Evolutionary conservation across 1,140 invertebrate genomes (phyloP).

Genomic region (Zophobas atratus): DNA sequence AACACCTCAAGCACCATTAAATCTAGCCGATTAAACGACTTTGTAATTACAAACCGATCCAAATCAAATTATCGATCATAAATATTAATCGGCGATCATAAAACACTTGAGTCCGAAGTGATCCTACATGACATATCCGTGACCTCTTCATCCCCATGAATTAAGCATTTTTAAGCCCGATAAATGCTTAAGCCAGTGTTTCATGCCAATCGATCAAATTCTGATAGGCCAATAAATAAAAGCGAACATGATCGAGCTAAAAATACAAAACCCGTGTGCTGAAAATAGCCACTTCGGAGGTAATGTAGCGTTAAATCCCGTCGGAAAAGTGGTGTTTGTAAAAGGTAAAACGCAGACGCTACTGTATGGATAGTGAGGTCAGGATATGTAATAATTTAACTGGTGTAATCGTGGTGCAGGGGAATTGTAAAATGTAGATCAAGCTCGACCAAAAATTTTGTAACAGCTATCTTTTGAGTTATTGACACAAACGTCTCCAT

Average conservation of each 20-base stretch:
- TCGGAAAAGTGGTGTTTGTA: slow-evolving; percentile 30
- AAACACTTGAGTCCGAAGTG: too few species aligned
- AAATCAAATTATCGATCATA: slow-evolving; percentile 1
- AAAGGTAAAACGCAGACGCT: slow-evolving; percentile 4
- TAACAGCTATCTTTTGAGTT: too few species aligned
- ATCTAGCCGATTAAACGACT: neutral
- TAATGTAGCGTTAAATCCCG: slow-evolving; percentile 59
- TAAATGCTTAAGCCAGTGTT: neutral
- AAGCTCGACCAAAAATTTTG: too few species aligned
- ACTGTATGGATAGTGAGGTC: neutral
- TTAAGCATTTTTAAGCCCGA: neutral
- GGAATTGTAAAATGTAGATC: too few species aligned
- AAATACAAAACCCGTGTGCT: neutral
- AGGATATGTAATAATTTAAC: too few species aligned
- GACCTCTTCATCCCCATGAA: neutral
- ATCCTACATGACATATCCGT: neutral
- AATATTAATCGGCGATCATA: neutral
- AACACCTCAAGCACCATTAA: neutral
- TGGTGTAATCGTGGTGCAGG: too few species aligned
- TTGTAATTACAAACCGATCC: neutral
- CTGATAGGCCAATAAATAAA: neutral
- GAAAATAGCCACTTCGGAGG: slow-evolving; percentile 18
- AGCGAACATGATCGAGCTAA: neutral
- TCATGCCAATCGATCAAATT: neutral
- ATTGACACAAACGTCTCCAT: too few species aligned